A percentile compares a stretch with the other conserved stretches of the same genome.
Evolutionary conservation across 2,888 invertebrate species (phyloP).

Genomic region (Agapostemon virescens): DNA sequence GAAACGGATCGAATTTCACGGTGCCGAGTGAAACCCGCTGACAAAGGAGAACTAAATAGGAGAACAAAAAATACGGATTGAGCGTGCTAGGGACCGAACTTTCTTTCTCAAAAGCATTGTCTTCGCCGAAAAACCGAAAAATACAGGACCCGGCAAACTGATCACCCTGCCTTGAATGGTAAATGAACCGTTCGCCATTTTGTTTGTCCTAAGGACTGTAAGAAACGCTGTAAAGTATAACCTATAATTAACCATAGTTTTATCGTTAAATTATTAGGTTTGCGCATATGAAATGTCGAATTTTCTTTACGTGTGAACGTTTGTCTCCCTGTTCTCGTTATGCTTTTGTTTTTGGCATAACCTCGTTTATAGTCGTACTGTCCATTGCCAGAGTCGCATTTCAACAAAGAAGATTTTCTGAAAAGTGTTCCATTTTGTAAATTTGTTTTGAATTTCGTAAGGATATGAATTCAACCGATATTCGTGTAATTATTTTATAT

Average conservation of each 20-base stretch:
- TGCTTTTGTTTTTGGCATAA: too few relatives aligned
- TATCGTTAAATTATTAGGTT: neutral
- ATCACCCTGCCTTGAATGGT: neutral
- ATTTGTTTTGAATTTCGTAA: too few relatives aligned
- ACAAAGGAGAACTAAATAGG: constrained; percentile 19
- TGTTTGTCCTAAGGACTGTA: neutral
- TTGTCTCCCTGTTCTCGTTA: too few relatives aligned
- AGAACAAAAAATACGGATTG: neutral
- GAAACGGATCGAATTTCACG: constrained; percentile 17
- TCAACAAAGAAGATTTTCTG: too few relatives aligned
- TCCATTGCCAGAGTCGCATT: too few relatives aligned
- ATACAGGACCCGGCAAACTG: neutral
- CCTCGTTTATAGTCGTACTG: too few relatives aligned
- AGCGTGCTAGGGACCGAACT: neutral
- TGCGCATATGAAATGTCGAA: too few relatives aligned
- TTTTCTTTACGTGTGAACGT: too few relatives aligned
- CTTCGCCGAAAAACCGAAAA: neutral
- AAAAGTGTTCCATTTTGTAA: too few relatives aligned
- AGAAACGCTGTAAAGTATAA: neutral
- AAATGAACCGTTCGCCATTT: neutral
- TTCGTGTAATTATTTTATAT: too few relatives aligned
- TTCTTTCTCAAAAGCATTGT: constrained; percentile 7
- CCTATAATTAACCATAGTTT: neutral
- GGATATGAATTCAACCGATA: too few relatives aligned
- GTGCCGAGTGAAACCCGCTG: neutral